A percentile compares a stretch with the other conserved stretches of the same genome.
These are phyloP conservation scores for Microtus oregoni DNA, from an alignment of 2,113 vertebrate genomes.

Conservation along the genomic window DNA sequence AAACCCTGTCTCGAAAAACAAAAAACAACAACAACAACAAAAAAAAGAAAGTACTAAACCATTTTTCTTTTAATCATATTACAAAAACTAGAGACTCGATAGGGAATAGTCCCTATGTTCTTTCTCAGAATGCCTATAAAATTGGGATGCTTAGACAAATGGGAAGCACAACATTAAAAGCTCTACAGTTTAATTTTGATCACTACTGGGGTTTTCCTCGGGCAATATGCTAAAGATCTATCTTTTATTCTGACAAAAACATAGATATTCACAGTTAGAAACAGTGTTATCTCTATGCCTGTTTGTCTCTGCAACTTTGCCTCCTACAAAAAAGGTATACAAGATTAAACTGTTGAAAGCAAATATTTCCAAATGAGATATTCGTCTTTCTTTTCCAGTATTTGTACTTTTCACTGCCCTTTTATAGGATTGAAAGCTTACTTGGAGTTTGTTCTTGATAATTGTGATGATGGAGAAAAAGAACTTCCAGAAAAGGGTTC, in stretches of 20 bases:
- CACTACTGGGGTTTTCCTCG: neutral
- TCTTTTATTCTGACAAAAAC: slow-evolving; percentile 10
- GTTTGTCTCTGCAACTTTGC: neutral
- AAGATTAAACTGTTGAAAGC: neutral
- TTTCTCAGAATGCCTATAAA: slow-evolving; percentile 28
- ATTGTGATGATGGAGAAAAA: neutral
- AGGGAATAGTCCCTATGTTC: neutral
- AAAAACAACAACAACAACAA: too few relatives aligned
- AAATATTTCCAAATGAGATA: slow-evolving; percentile 35
- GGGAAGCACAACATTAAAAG: neutral
- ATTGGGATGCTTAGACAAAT: slow-evolving; percentile 39
- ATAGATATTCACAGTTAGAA: slow-evolving; percentile 30
- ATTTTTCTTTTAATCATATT: slow-evolving; percentile 48
- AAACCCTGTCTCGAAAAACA: too few relatives aligned
- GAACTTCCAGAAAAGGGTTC: neutral
- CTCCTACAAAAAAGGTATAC: slow-evolving; percentile 21
- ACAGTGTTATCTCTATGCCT: neutral
- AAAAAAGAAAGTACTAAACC: neutral
- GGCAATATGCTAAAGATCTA: slow-evolving; percentile 17
- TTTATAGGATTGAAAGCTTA: slow-evolving; percentile 58
- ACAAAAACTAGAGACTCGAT: neutral
- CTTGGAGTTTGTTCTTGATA: slow-evolving; percentile 59
- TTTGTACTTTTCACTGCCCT: neutral
- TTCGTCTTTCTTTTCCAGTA: neutral
- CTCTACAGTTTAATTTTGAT: slow-evolving; percentile 50